A percentile compares a stretch with the other conserved stretches of the same genome.
These are phyloP conservation scores for Corythornis madagascariensis DNA, from an alignment of 2,113 vertebrate species.

Conservation along the genomic window DNA sequence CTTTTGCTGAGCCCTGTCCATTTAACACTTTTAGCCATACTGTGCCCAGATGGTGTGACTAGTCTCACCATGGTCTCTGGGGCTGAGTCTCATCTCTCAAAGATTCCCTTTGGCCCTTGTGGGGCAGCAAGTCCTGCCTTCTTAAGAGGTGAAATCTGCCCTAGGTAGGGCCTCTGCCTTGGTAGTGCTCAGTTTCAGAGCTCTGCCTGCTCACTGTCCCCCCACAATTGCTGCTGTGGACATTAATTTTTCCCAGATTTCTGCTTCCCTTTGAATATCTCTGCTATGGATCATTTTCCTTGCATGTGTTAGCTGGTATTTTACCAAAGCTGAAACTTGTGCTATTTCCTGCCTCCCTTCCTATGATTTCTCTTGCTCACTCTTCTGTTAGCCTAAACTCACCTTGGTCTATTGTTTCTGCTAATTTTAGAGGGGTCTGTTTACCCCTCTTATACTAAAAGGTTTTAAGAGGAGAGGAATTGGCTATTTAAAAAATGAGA, in stretches of 20 bases:
- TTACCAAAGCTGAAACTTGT: background rate
- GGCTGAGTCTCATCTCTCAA: background rate
- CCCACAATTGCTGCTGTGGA: background rate
- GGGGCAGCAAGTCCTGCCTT: background rate
- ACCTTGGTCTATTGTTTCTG: background rate
- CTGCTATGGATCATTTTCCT: slow-evolving; percentile 11
- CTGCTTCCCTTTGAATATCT: slow-evolving; percentile 11
- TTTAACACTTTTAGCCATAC: background rate
- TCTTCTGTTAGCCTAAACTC: background rate
- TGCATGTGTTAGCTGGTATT: slow-evolving; percentile 22
- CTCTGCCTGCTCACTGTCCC: background rate
- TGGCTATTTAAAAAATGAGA: background rate
- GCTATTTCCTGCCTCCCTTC: slow-evolving; percentile 26
- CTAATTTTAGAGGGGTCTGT: background rate
- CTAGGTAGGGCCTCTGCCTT: background rate
- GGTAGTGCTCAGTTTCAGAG: background rate
- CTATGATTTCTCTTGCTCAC: background rate
- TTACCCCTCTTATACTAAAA: background rate
- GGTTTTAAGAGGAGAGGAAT: background rate
- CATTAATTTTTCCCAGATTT: slow-evolving; percentile 44
- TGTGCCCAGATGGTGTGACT: background rate
- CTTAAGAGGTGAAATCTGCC: background rate
- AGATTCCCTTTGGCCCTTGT: background rate
- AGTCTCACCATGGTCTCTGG: background rate
- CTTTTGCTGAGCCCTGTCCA: background rate